phyloP scores from a whole-genome alignment of 35 echinoderm and acorn worm genomes.

The Stichopus chloronotus region DNA sequence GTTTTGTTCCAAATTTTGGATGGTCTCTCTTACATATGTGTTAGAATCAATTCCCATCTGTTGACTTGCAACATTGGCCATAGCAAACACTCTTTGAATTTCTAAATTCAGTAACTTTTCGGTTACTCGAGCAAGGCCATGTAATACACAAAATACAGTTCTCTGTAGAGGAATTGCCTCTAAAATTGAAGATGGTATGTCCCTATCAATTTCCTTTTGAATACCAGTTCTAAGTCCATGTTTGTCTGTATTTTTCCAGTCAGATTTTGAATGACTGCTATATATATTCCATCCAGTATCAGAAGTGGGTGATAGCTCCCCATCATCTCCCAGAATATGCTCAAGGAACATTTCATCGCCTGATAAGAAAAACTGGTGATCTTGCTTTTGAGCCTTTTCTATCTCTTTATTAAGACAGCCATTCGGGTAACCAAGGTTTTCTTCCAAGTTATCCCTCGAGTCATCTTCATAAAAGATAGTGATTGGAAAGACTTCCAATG shows the following conservation, averaged over 20 bases:
- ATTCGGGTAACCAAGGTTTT: conserved; percentile 14
- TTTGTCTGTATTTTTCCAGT: conserved; percentile 5
- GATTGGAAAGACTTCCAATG: conserved; percentile 32
- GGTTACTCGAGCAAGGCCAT: not conserved
- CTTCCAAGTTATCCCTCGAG: conserved; percentile 7
- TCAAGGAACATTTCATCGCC: conserved; percentile 19
- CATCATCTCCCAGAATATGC: not conserved
- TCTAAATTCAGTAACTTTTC: conserved; percentile 18
- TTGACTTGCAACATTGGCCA: conserved; percentile 5
- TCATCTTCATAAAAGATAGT: conserved; percentile 29
- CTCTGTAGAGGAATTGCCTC: not conserved
- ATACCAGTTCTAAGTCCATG: conserved; percentile 13
- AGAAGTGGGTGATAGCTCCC: conserved; percentile 12
- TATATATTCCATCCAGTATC: conserved; percentile 2
- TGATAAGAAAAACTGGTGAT: not conserved
- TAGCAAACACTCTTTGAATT: not conserved
- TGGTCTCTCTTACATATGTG: not conserved
- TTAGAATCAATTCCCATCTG: not conserved
- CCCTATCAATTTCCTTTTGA: conserved; percentile 13
- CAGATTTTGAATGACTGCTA: not conserved
- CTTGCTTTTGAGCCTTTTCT: not conserved
- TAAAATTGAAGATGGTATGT: not conserved
- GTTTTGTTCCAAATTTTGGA: conserved; percentile 5
- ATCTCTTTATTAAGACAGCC: not conserved
- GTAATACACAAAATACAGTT: conserved; percentile 5